A percentile compares a stretch with the other conserved stretches of the same genome.
phyloP scores from a whole-genome alignment of 2,113 vertebrate species.

The Chlorodrepanis virens region DNA sequence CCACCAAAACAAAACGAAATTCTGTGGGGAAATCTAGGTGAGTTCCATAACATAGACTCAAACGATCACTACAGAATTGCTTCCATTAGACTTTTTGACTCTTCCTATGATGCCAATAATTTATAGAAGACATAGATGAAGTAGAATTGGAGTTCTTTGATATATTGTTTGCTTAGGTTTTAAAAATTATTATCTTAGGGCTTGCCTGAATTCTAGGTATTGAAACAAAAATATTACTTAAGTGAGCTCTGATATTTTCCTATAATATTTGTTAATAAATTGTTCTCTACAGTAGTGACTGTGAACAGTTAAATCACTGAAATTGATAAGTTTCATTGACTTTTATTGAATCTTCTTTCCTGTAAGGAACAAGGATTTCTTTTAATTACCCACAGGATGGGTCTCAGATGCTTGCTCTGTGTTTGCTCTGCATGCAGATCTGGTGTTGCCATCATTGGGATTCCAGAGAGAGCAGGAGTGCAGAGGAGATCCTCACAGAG shows the following conservation, averaged over 20 bases:
- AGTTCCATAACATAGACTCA: background rate
- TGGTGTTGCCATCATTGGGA: background rate
- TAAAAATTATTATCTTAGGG: rapidly evolving
- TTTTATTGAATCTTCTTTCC: background rate
- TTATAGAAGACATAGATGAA: background rate
- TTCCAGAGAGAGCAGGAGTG: background rate
- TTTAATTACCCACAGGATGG: background rate
- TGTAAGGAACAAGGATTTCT: background rate
- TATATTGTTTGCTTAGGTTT: background rate
- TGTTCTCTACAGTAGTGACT: background rate
- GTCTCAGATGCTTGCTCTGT: background rate
- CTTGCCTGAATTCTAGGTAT: background rate
- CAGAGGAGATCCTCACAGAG: background rate
- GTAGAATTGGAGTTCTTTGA: background rate
- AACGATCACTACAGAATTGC: background rate
- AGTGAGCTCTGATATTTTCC: background rate
- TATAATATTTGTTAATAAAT: background rate
- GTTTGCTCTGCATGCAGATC: conserved; percentile 17
- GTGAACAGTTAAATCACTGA: background rate
- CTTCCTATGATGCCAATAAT: background rate
- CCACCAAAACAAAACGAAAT: background rate
- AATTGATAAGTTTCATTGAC: background rate
- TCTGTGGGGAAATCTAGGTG: background rate
- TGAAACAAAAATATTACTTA: background rate
- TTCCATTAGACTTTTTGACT: background rate